Percentiles rank a stretch among this genome's conserved stretches.
Conservation (phyloP, 2,113 vertebrate species). For the Nannobrachium achirus region DNA sequence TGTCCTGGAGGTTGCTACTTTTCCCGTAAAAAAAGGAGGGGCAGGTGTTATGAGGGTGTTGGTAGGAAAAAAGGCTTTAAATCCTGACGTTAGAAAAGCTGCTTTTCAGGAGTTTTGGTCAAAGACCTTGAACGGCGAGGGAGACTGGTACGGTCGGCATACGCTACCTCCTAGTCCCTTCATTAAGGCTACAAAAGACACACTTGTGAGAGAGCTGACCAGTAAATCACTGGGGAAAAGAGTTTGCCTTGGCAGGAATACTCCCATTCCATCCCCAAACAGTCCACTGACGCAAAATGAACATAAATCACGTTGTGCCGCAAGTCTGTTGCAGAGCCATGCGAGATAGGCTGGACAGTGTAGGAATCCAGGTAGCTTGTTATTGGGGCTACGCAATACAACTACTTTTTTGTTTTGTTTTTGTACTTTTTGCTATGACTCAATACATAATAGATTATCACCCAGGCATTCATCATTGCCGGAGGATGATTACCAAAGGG, state of each 20-base stretch:
- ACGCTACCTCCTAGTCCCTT: conserved; percentile 63
- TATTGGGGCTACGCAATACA: too few species aligned
- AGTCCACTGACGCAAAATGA: conserved; percentile 50
- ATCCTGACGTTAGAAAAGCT: conserved; percentile 38
- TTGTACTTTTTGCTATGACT: too few species aligned
- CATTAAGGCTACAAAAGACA: conserved; percentile 75
- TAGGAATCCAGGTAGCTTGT: too few species aligned
- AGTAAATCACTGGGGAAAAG: conserved; percentile 74
- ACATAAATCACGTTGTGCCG: conserved; percentile 57
- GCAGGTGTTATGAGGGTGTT: conserved; percentile 56
- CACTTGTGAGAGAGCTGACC: conserved; percentile 35
- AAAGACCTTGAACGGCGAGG: conserved; percentile 71
- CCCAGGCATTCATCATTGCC: too few species aligned
- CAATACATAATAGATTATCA: too few species aligned
- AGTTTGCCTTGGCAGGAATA: conserved; percentile 72
- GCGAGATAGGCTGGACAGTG: conserved; percentile 34
- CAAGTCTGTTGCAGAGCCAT: conserved; percentile 6
- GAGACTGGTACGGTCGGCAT: conserved; percentile 76
- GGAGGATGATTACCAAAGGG: too few species aligned
- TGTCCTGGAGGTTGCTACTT: conserved; percentile 31
- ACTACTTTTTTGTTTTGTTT: too few species aligned
- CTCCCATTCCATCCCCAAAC: conserved; percentile 63
- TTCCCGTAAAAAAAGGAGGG: conserved; percentile 25
- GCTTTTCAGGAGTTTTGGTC: conserved; percentile 31
- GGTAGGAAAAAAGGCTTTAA: conserved; percentile 61